Evolutionary conservation across 2,113 vertebrate genomes (phyloP).

Genomic region (Amazona guildingii): DNA sequence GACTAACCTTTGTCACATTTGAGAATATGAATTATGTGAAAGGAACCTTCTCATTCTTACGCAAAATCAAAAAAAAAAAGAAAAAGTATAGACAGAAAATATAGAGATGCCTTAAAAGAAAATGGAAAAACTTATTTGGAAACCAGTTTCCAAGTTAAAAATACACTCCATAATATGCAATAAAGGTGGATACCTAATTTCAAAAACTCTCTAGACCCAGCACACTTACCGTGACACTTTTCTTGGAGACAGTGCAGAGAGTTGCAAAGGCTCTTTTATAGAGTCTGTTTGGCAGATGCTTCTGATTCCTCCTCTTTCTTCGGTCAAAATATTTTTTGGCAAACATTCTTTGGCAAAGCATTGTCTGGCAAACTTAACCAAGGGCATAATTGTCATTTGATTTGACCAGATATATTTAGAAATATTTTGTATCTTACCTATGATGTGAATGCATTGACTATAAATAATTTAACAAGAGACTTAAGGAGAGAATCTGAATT

Average conservation of each 20-base stretch:
- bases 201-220: not conserved
- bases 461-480: constrained; percentile 74
- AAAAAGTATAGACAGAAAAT: not conserved
- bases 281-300: constrained; percentile 69
- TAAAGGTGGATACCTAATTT: not conserved
- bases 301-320: constrained; percentile 72
- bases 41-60: not conserved
- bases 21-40: not conserved
- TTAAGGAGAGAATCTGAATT: constrained; percentile 24
- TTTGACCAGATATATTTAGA: constrained; percentile 80
- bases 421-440: constrained; percentile 72
- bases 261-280: constrained; percentile 74
- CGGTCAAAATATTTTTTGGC: constrained; percentile 63
- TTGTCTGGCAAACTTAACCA: constrained; percentile 74
- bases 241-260: constrained; percentile 57
- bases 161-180: not conserved
- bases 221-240: constrained; percentile 72
- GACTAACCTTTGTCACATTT: constrained; percentile 8
- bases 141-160: not conserved
- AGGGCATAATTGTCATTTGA: constrained; percentile 65
- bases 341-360: constrained; percentile 73
- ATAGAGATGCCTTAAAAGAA: not conserved
- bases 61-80: not conserved
- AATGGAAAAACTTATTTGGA: not conserved
- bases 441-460: constrained; percentile 75